Percentiles rank a stretch among this genome's conserved stretches.
Conservation (phyloP, 2,888 invertebrate genomes). For the Tenthredo scrophulariae region DNA sequence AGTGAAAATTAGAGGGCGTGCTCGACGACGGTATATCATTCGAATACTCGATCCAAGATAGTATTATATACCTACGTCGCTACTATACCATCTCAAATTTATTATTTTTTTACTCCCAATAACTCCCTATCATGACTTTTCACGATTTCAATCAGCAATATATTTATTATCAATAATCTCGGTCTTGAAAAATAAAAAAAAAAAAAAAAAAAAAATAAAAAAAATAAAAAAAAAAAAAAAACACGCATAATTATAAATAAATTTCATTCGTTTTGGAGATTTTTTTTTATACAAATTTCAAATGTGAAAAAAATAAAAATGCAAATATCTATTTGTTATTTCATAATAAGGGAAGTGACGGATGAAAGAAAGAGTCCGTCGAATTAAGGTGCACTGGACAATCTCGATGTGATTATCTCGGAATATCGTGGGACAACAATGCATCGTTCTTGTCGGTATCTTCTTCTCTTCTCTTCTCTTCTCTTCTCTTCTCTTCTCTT, state of each 20-base stretch:
- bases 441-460: constrained; percentile 25
- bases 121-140: neutral
- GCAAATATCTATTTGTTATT: constrained; percentile 3
- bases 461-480: neutral
- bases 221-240: too few species aligned
- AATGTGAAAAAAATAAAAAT: neutral
- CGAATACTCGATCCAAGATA: constrained; percentile 52
- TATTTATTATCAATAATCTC: neutral
- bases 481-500: neutral
- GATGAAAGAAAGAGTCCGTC: neutral
- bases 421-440: constrained; percentile 43
- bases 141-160: neutral
- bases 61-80: neutral
- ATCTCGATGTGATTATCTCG: constrained; percentile 9
- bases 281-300: neutral
- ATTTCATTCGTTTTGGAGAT: neutral
- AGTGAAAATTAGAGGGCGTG: constrained; percentile 67
- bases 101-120: constrained; percentile 1
- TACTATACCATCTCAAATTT: neutral
- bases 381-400: neutral
- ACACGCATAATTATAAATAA: neutral
- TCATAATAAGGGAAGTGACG: neutral
- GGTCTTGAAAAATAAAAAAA: neutral
- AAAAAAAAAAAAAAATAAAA: too few species aligned
- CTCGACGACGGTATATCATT: constrained; percentile 63